phyloP scores from a whole-genome alignment of 2,888 invertebrate species.

The Pammene aurita region DNA sequence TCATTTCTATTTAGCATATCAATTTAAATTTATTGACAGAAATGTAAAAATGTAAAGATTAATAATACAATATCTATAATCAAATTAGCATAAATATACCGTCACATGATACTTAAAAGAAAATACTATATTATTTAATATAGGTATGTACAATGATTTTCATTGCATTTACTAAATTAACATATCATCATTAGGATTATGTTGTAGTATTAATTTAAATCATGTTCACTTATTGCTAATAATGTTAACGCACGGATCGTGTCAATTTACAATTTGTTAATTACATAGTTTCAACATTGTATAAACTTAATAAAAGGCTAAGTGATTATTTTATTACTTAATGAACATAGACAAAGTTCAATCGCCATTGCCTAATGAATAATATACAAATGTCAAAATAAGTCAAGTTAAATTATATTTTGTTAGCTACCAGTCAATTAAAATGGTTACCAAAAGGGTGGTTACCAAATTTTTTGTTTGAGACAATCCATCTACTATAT shows the following conservation, averaged over 20 bases:
- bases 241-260: conserved; percentile 1
- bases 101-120: neutral
- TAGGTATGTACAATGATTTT: neutral
- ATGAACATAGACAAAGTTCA: neutral
- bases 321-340: neutral
- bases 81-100: neutral
- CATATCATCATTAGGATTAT: neutral
- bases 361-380: no score
- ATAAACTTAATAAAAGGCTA: neutral
- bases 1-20: conserved; percentile 2
- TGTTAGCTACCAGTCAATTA: conserved; percentile 28
- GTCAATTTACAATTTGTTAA: conserved; percentile 16
- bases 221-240: conserved; percentile 5
- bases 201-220: neutral
- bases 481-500: no score
- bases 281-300: neutral
- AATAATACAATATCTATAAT: neutral
- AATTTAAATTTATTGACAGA: neutral
- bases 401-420: neutral
- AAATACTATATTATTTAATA: neutral
- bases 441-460: conserved; percentile 10
- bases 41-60: conserved; percentile 18
- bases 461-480: no score
- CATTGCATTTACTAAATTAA: neutral
- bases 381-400: neutral